phyloP scores from a whole-genome alignment of 2,888 invertebrate genomes.

The Tenodera sinensis region DNA sequence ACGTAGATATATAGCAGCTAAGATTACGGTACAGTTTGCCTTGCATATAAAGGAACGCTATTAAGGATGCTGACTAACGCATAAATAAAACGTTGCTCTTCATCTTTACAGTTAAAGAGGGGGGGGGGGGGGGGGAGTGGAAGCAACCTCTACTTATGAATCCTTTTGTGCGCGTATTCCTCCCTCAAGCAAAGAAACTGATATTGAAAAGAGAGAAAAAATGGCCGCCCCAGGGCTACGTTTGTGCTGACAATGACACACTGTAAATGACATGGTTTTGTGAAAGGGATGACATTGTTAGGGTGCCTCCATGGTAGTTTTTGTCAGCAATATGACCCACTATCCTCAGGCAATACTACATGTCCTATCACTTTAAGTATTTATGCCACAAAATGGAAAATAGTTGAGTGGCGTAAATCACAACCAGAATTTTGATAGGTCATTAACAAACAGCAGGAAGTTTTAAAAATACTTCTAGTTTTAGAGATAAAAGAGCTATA shows the following conservation, averaged over 20 bases:
- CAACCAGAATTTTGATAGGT: not conserved
- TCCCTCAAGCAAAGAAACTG: not conserved
- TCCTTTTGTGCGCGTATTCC: not conserved
- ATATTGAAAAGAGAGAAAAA: not conserved
- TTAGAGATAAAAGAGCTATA: too few relatives aligned
- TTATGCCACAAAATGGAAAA: not conserved
- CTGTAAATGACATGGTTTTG: not conserved
- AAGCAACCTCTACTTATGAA: not conserved
- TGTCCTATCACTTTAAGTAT: not conserved
- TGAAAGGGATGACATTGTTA: not conserved
- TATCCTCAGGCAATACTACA: not conserved
- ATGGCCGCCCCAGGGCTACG: not conserved
- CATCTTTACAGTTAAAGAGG: not conserved
- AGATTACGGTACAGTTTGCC: not conserved
- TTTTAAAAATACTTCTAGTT: too few relatives aligned
- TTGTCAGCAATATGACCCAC: not conserved
- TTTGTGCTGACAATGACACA: not conserved
- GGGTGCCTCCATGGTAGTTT: not conserved
- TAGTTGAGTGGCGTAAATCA: not conserved
- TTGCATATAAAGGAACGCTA: not conserved
- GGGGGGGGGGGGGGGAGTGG: too few relatives aligned
- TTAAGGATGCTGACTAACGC: not conserved
- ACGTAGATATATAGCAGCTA: not conserved
- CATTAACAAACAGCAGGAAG: not conserved
- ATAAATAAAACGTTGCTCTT: not conserved